Evolutionary conservation across 2,113 vertebrate species (phyloP).

Genomic region (Charadrius vociferus): DNA sequence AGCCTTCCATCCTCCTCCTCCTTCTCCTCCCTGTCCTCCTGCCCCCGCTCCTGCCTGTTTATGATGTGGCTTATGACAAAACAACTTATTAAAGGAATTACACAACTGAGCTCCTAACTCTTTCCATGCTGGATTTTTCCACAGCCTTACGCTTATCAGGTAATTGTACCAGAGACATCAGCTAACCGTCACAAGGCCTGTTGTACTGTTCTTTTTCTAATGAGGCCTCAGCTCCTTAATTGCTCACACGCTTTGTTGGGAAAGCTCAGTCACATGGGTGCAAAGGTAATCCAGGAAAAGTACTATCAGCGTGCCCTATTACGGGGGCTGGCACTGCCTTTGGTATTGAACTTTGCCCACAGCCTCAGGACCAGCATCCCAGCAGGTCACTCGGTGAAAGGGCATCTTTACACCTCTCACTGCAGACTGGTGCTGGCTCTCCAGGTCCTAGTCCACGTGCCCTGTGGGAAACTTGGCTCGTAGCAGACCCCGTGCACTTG

Average conservation of each 20-base stretch:
- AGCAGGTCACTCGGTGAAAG: background rate
- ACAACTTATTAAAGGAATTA: constrained; percentile 53
- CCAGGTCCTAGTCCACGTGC: background rate
- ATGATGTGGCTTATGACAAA: constrained; percentile 58
- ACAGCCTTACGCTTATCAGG: background rate
- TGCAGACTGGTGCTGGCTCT: background rate
- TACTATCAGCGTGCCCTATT: background rate
- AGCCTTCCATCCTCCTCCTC: constrained; percentile 8
- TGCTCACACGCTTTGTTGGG: background rate
- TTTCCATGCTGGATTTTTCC: constrained; percentile 38
- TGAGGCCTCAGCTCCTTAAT: background rate
- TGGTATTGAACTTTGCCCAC: background rate
- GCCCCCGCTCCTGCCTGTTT: constrained; percentile 9
- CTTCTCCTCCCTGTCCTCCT: background rate
- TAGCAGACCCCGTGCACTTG: rapidly evolving
- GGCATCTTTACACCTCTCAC: background rate
- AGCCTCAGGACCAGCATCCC: background rate
- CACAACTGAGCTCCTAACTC: background rate
- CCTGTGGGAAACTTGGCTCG: background rate
- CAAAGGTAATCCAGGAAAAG: constrained; percentile 40
- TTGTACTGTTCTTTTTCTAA: background rate
- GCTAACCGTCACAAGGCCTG: background rate
- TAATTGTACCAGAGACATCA: background rate
- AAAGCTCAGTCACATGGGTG: background rate
- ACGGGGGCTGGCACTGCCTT: background rate